Percentiles rank a stretch among this genome's conserved stretches.
Evolutionary conservation across 1,140 invertebrate genomes (phyloP).

Genomic region (Heliconius eleuchia): DNA sequence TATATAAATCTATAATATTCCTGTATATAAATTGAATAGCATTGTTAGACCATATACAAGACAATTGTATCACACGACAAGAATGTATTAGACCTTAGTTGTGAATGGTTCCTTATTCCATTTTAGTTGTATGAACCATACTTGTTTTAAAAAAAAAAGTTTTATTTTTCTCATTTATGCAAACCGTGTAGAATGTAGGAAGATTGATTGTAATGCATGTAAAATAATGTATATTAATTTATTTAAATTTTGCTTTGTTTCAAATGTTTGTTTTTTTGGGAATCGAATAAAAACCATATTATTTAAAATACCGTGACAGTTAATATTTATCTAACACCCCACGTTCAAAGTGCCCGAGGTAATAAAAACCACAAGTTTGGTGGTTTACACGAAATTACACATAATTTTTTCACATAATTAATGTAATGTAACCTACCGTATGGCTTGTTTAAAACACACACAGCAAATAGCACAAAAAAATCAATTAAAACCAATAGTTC

Average conservation of each 20-base stretch:
- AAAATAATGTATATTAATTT: background rate
- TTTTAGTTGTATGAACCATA: background rate
- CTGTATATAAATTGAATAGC: conserved; percentile 10
- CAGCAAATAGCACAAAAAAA: no score
- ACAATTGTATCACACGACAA: conserved; percentile 8
- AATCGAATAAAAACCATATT: no score
- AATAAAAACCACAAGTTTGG: no score
- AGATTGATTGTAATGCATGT: background rate
- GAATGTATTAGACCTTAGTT: background rate
- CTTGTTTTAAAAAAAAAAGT: background rate
- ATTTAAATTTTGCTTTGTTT: background rate
- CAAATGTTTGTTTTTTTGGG: background rate
- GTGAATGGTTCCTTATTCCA: conserved; percentile 1
- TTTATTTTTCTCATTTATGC: background rate
- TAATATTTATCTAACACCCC: no score
- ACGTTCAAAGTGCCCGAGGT: no score
- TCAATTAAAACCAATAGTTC: no score
- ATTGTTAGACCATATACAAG: conserved; percentile 5
- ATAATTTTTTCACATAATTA: no score
- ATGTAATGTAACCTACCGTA: no score
- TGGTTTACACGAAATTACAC: no score
- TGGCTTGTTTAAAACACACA: no score
- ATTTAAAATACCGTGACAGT: no score
- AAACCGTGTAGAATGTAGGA: background rate
- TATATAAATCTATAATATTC: background rate